phyloP scores from a whole-genome alignment of 2,888 invertebrate species.

The Leptogaster cylindrica region DNA sequence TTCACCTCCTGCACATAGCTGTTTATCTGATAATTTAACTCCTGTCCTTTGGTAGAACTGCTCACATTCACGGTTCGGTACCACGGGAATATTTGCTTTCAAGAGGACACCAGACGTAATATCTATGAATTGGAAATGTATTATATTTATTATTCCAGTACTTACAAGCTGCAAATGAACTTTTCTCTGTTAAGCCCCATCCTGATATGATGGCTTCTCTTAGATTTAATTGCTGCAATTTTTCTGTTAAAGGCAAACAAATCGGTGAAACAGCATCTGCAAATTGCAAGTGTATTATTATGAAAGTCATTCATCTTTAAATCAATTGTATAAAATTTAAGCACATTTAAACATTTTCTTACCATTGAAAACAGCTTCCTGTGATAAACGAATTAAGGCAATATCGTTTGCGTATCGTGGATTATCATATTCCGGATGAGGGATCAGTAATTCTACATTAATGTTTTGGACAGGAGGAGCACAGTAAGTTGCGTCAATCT shows the following conservation, averaged over 20 bases:
- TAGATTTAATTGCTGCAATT: constrained; percentile 56
- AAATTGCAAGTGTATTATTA: too few species aligned
- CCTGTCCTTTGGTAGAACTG: constrained; percentile 51
- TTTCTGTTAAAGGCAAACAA: constrained; percentile 63
- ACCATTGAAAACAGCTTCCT: constrained; percentile 50
- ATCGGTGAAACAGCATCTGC: constrained; percentile 62
- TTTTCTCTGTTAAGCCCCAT: constrained; percentile 63
- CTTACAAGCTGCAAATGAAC: constrained; percentile 26
- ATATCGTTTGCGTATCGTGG: constrained; percentile 65
- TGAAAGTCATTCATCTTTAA: too few species aligned
- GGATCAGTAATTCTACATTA: constrained; percentile 56
- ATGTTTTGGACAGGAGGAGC: constrained; percentile 60
- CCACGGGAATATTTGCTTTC: constrained; percentile 58
- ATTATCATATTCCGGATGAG: constrained; percentile 64
- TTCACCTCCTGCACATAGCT: constrained; percentile 66
- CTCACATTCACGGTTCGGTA: constrained; percentile 56
- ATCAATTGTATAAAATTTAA: too few species aligned
- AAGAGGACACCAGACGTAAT: constrained; percentile 49
- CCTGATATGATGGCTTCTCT: constrained; percentile 51
- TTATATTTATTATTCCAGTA: neutral
- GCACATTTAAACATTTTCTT: too few species aligned
- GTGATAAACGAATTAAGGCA: constrained; percentile 64
- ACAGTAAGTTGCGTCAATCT: constrained; percentile 52
- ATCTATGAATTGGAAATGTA: constrained; percentile 16
- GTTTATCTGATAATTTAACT: constrained; percentile 55